These are phyloP conservation scores for Rhagonycha fulva DNA, from an alignment of 2,888 invertebrate genomes.

Conservation along the genomic window DNA sequence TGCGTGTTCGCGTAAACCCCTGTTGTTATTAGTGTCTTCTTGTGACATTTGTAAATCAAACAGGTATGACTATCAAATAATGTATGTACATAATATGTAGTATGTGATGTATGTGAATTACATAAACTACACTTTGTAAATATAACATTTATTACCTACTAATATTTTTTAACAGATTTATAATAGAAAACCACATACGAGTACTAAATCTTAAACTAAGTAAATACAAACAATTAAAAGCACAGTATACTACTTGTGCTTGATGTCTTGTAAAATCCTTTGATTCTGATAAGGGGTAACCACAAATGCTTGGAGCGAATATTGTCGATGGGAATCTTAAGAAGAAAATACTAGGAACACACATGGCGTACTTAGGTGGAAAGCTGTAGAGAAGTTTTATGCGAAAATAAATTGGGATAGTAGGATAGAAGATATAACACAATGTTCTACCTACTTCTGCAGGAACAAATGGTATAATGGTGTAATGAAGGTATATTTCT, in stretches of 20 bases:
- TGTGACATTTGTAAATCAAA: conserved; percentile 25
- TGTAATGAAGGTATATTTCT: not conserved
- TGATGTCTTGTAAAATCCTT: not conserved
- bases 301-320: not conserved
- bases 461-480: not conserved
- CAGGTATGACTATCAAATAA: conserved; percentile 13
- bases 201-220: no score
- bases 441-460: not conserved
- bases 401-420: not conserved
- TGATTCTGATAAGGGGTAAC: not conserved
- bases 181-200: no score
- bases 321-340: not conserved
- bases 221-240: not conserved
- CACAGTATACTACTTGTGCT: not conserved
- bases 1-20: conserved; percentile 20
- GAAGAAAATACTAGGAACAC: not conserved
- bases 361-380: not conserved
- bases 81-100: not conserved
- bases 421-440: not conserved
- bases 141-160: not conserved
- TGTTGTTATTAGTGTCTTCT: conserved; percentile 20
- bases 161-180: not conserved
- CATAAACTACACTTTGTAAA: not conserved
- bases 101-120: not conserved
- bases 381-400: not conserved